Conservation (phyloP, 2,113 vertebrate species). For the Australoheros scitulus region DNA sequence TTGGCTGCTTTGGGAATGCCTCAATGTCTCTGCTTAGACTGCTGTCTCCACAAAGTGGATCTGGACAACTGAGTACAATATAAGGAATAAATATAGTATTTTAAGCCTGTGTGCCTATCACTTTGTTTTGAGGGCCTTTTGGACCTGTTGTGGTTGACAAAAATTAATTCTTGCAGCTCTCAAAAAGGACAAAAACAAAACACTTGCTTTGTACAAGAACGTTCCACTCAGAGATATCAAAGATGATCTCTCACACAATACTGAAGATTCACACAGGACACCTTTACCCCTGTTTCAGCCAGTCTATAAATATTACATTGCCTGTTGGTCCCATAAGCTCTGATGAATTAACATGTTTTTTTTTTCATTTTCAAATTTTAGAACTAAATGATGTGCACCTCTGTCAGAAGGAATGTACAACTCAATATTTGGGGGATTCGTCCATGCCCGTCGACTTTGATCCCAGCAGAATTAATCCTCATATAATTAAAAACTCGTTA, state of each 20-base stretch:
- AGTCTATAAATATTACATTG: neutral
- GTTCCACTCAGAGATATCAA: neutral
- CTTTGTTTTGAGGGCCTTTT: neutral
- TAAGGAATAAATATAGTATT: neutral
- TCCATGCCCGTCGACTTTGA: slow-evolving; percentile 43
- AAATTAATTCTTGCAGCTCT: neutral
- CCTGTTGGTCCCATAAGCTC: neutral
- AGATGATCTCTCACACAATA: too few species aligned
- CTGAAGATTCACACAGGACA: too few species aligned
- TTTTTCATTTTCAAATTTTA: slow-evolving; percentile 21
- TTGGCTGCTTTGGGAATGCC: neutral
- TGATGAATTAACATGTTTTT: slow-evolving; percentile 10
- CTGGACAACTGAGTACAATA: neutral
- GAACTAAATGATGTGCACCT: neutral
- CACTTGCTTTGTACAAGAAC: neutral
- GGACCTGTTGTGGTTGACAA: neutral
- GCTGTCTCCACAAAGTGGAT: too few species aligned
- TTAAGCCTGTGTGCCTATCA: neutral
- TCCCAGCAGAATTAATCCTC: slow-evolving; percentile 60
- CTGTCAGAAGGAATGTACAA: slow-evolving; percentile 18
- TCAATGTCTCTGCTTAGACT: too few species aligned
- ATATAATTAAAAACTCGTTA: slow-evolving; percentile 62
- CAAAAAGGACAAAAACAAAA: neutral
- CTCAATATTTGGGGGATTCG: slow-evolving; percentile 28
- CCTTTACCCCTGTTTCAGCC: neutral